Conservation (phyloP, 2,888 invertebrate species). For the Agapostemon virescens region DNA sequence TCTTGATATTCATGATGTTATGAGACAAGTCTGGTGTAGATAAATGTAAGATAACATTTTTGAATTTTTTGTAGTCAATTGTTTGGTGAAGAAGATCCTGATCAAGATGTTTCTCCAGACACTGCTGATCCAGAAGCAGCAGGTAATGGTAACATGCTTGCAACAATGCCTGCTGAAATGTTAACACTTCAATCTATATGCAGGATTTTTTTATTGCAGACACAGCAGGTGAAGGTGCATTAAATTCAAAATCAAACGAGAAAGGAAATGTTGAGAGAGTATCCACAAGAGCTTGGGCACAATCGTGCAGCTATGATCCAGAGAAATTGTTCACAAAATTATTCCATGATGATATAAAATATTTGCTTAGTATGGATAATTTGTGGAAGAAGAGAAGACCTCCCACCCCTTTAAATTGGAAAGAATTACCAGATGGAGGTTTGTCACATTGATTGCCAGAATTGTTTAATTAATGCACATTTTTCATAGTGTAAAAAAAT, state of each 20-base stretch:
- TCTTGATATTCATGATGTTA: neutral
- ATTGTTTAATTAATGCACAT: neutral
- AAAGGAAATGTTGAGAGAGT: slow-evolving; percentile 82
- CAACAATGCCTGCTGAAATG: slow-evolving; percentile 5
- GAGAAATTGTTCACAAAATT: slow-evolving; percentile 94
- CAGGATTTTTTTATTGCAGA: slow-evolving; percentile 60
- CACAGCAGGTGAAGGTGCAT: slow-evolving; percentile 84
- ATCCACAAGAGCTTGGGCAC: slow-evolving; percentile 95
- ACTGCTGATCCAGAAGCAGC: slow-evolving; percentile 96
- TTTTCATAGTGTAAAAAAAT: too few species aligned
- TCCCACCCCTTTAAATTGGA: slow-evolving; percentile 90
- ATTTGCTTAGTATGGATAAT: slow-evolving; percentile 95
- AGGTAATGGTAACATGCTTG: slow-evolving; percentile 79
- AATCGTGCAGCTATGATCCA: slow-evolving; percentile 90
- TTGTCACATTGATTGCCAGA: slow-evolving; percentile 14
- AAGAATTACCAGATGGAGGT: slow-evolving; percentile 82
- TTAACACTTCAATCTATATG: neutral
- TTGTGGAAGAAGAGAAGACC: slow-evolving; percentile 95
- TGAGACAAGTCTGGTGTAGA: neutral
- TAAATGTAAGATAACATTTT: slow-evolving; percentile 16
- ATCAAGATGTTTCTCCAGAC: slow-evolving; percentile 99
- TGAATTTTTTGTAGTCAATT: slow-evolving; percentile 86
- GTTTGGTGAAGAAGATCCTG: slow-evolving; percentile 97
- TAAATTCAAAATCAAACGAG: slow-evolving; percentile 81
- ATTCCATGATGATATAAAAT: slow-evolving; percentile 96